Percentiles rank a stretch among this genome's conserved stretches.
Evolutionary conservation across 1,140 invertebrate species (phyloP).

Genomic region (Scaptomyza hsui): DNA sequence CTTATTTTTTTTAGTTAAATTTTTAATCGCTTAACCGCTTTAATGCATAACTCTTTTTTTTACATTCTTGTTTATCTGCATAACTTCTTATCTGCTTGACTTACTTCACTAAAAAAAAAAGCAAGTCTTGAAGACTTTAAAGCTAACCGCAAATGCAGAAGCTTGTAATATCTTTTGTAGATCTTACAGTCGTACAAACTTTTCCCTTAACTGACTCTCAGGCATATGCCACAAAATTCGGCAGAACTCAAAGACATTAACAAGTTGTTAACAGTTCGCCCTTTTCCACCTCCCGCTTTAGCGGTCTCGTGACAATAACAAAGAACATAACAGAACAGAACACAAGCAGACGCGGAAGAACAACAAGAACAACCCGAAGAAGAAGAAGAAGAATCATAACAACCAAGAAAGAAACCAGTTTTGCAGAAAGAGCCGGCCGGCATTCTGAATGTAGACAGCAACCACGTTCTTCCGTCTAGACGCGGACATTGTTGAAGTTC

Average conservation of each 20-base stretch:
- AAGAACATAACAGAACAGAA: slow-evolving; percentile 42
- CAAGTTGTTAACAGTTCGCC: slow-evolving; percentile 23
- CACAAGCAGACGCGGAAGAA: slow-evolving; percentile 47
- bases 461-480: slow-evolving; percentile 47
- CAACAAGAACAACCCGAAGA: slow-evolving; percentile 13
- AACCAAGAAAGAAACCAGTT: slow-evolving; percentile 61
- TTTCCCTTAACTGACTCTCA: slow-evolving; percentile 62
- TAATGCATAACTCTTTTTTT: background rate
- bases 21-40: background rate
- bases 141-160: background rate
- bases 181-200: slow-evolving; percentile 64
- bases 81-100: background rate
- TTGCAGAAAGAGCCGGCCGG: slow-evolving; percentile 68
- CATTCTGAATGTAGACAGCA: slow-evolving; percentile 60
- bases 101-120: background rate
- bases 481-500: background rate
- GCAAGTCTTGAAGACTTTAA: background rate
- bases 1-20: too few species aligned
- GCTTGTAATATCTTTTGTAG: slow-evolving; percentile 35
- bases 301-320: slow-evolving; percentile 69
- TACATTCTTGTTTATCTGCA: background rate
- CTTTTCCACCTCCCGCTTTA: background rate
- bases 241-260: slow-evolving; percentile 63
- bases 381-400: slow-evolving; percentile 49
- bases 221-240: slow-evolving; percentile 60